These are phyloP conservation scores for Cephus pygmeus DNA, from an alignment of 2,888 invertebrate species.

Conservation along the genomic window DNA sequence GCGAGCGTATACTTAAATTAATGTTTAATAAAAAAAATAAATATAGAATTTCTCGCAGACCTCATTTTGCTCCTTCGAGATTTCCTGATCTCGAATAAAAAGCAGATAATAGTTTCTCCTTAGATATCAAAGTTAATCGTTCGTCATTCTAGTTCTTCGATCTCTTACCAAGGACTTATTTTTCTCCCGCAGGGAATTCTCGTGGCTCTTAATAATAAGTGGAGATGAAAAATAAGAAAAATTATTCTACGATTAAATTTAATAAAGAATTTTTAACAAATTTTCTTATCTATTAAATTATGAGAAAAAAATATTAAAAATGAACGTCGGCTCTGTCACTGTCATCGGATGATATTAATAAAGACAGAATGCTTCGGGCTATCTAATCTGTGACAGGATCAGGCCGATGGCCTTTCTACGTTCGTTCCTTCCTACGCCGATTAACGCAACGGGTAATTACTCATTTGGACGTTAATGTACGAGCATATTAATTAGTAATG, in stretches of 20 bases:
- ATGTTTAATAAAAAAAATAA: neutral
- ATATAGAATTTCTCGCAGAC: neutral
- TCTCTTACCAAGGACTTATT: neutral
- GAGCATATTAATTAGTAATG: constrained; percentile 54
- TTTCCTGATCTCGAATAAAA: neutral
- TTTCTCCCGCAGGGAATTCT: neutral
- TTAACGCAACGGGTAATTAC: constrained; percentile 43
- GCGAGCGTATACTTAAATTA: neutral
- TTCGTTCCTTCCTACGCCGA: neutral
- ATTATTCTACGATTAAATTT: neutral
- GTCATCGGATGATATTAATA: constrained; percentile 62
- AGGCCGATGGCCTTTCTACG: constrained; percentile 26
- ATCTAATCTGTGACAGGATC: constrained; percentile 56
- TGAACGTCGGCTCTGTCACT: constrained; percentile 52
- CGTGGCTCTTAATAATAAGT: neutral
- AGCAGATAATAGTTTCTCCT: neutral
- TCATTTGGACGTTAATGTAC: constrained; percentile 58
- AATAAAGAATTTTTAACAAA: neutral
- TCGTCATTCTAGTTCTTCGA: neutral
- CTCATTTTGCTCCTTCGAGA: neutral
- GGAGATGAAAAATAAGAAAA: neutral
- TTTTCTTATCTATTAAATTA: neutral
- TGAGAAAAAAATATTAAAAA: neutral
- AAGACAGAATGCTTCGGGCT: constrained; percentile 52
- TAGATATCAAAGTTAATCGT: neutral